phyloP scores from a whole-genome alignment of 2,888 invertebrate species.

The Thera obeliscata region DNA sequence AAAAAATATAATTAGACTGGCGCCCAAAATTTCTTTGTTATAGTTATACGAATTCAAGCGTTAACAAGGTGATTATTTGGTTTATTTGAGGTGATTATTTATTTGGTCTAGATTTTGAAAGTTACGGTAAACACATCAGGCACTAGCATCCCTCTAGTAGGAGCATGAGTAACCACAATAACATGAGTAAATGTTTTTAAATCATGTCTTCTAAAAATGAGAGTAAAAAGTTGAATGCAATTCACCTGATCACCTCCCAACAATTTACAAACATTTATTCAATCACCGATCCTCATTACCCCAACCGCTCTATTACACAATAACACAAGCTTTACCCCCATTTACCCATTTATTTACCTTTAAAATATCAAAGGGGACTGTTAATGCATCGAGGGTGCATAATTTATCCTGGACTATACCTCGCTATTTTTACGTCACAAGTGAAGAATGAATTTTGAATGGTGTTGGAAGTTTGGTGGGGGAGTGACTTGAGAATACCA shows the following conservation, averaged over 20 bases:
- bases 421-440: slow-evolving; percentile 81
- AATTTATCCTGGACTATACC: slow-evolving; percentile 78
- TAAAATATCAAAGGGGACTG: slow-evolving; percentile 73
- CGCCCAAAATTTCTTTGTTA: slow-evolving; percentile 20
- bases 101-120: not conserved
- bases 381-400: slow-evolving; percentile 81
- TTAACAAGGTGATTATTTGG: slow-evolving; percentile 24
- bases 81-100: slow-evolving; percentile 14
- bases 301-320: slow-evolving; percentile 55
- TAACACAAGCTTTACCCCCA: slow-evolving; percentile 72
- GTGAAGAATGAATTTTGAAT: slow-evolving; percentile 84
- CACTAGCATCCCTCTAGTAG: too few relatives aligned
- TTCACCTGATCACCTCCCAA: slow-evolving; percentile 8
- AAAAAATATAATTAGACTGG: slow-evolving; percentile 38
- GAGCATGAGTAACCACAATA: too few relatives aligned
- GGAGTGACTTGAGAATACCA: slow-evolving; percentile 71
- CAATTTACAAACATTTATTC: slow-evolving; percentile 33
- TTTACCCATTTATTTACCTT: slow-evolving; percentile 56
- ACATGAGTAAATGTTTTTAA: too few relatives aligned
- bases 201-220: too few relatives aligned
- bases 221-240: not conserved
- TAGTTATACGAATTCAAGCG: slow-evolving; percentile 16
- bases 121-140: too few relatives aligned
- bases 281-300: slow-evolving; percentile 39
- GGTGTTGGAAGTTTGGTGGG: slow-evolving; percentile 81